Evolutionary conservation across 2,797 vertebrate genomes (phyloP), one percentile per base, ranked within the genome.

Genomic region (Microchirus variegatus): DNA sequence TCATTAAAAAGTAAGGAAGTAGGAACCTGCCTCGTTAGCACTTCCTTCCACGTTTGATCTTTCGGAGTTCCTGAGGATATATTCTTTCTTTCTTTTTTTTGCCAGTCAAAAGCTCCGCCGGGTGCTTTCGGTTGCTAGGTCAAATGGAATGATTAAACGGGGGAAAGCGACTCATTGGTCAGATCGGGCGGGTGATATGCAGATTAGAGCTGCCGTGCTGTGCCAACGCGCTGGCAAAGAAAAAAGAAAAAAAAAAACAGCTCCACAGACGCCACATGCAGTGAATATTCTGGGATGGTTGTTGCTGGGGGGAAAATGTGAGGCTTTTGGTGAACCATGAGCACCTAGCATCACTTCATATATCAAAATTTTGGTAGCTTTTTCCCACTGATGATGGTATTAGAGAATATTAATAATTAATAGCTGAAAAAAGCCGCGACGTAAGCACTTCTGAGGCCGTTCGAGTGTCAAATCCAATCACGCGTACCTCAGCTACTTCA

Each of bases 141-240:
- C 73, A 87, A 87, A 84, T 68, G 53, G 73, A 73, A 74, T 79
- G 75, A 87, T 87, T 84, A 75, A 71, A 77, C 73, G 49, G 63
- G 73, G 49, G 63, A 72, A 82, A 66, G 72, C 55, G 0, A 63
- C 68, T 81, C 81, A 83, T 87, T 84, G 87, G 86, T 81, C 82
- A 80, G 80, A 84, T 81, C 82, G 78, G 74, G 81, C 82, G 78
- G 74, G 81, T 78, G 81, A 82, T 78, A 87, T 87, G 85, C 82
- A 86, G 80, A 87, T 83, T 65, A 83, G 56, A 79, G 69, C 59
- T 51, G 59, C 13, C 53, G 31, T 75, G 82, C 82, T 82, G 85
- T 80, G 81, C 82, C 72, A 69, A 46, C 64, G 73, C 58, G n/a
- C 62, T 79, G 71, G 77, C 66, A 67, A 75, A 77, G 43, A 59